These are phyloP conservation scores for Philotrypesis tridentata DNA, from an alignment of 1,140 invertebrate species.

Conservation along the genomic window DNA sequence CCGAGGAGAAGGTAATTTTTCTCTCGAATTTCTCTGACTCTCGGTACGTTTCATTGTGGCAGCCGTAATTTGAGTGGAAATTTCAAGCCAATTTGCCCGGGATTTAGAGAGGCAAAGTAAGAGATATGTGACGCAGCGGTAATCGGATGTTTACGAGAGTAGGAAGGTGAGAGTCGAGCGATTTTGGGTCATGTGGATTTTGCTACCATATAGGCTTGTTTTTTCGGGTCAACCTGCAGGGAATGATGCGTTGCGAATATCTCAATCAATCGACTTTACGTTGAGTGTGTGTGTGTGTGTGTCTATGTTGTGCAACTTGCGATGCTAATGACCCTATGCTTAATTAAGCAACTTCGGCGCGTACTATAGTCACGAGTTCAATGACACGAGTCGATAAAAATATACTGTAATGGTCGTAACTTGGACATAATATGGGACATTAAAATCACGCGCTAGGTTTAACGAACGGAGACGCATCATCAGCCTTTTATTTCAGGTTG, in stretches of 20 bases:
- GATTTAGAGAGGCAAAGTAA: neutral
- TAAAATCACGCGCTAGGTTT: neutral
- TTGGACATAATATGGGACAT: neutral
- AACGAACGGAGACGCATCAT: neutral
- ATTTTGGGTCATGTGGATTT: conserved; percentile 15
- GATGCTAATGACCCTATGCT: too few relatives aligned
- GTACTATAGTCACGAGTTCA: neutral
- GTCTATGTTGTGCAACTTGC: too few relatives aligned
- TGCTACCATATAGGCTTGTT: neutral
- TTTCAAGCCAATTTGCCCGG: too few relatives aligned
- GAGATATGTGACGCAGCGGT: neutral
- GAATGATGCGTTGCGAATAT: neutral
- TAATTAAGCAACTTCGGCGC: too few relatives aligned
- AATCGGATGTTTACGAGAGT: neutral
- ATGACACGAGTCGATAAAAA: neutral
- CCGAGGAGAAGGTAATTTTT: too few relatives aligned
- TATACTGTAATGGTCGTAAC: neutral
- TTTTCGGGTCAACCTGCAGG: conserved; percentile 3
- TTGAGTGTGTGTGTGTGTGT: too few relatives aligned
- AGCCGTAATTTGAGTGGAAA: too few relatives aligned
- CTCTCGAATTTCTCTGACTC: too few relatives aligned
- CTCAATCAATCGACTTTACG: too few relatives aligned
- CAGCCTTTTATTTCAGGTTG: neutral
- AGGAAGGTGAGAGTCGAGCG: conserved; percentile 6
- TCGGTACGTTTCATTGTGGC: too few relatives aligned